phyloP scores from a whole-genome alignment of 2,797 vertebrate genomes.

The Typhlichthys subterraneus region DNA sequence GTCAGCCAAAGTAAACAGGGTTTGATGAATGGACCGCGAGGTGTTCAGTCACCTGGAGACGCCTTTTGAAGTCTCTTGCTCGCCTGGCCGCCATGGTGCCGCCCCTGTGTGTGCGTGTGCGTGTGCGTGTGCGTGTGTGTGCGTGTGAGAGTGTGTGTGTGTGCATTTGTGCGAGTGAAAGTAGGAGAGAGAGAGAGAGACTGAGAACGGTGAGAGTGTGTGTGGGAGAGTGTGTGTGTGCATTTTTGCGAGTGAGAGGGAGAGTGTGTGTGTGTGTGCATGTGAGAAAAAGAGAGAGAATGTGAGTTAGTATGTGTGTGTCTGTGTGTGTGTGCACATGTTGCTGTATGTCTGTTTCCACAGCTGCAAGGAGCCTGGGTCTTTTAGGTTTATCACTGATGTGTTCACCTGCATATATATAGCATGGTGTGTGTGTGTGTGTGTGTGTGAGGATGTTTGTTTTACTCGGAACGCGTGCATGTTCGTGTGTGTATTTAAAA shows the following conservation, averaged over 20 bases:
- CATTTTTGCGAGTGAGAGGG: background rate
- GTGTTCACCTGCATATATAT: too few species aligned
- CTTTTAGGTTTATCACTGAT: too few species aligned
- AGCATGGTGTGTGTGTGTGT: too few species aligned
- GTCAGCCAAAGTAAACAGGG: conserved; percentile 90
- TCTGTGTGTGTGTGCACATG: background rate
- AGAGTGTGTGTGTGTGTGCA: conserved; percentile 51
- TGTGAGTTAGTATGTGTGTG: background rate
- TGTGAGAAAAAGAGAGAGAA: background rate
- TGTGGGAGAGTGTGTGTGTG: background rate
- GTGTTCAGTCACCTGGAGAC: conserved; percentile 96
- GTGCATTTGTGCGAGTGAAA: background rate
- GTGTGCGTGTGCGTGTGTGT: conserved; percentile 54
- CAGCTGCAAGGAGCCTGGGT: too few species aligned
- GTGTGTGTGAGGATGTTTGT: too few species aligned
- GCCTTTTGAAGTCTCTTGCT: conserved; percentile 82
- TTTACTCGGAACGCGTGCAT: too few species aligned
- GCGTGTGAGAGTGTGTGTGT: background rate
- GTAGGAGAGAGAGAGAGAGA: background rate
- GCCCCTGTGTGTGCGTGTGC: conserved; percentile 54
- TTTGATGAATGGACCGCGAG: conserved; percentile 94
- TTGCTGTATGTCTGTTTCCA: background rate
- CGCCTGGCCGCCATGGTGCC: conserved; percentile 71
- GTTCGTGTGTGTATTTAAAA: too few species aligned
- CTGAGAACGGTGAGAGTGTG: background rate